Evolutionary conservation across 1,140 invertebrate species (phyloP), one percentile per base, ranked within the genome.

Genomic region (Drosophila novamexicana): DNA sequence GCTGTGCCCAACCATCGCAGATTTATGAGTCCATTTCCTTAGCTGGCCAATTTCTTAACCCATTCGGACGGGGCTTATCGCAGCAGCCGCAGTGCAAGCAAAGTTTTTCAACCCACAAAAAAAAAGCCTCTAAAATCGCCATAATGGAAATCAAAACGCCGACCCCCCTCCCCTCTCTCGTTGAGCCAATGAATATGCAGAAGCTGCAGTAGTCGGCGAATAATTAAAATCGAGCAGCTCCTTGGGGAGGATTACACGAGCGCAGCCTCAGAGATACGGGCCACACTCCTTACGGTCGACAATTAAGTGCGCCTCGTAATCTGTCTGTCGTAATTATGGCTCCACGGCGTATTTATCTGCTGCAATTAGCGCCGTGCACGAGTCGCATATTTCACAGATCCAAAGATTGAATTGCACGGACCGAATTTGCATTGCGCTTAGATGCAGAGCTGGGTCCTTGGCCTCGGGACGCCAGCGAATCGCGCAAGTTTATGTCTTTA

Each of bases 251-350:
- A 64, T 70, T 75, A 68, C 47, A 57, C 50, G 29, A 42, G 44
- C 42, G 37, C n/a, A 44, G 59, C 34, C 22, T 49, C 66, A 66
- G 61, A 77, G 83, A 83, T 82, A 88, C 72, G 62, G 64, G 40
- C 45, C 73, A 79, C 82, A 79, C 52, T 77, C 22, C 22, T 86
- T 88, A 88, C 66, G 76, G 68, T 69, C 76, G 83, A 88, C 84
- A 83, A 88, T 88, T 86, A 86, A 86, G 68, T 79, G 80, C 71
- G 71, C 36, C 53, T 44, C 84, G 75, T 86, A 86, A 86, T 86
- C 83, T 88, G 83, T 86, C 79, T 79, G 80, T 83, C 84, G 83
- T 89, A 86, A 86, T 86, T 86, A 88, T 86, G 84, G 83, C 84
- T 80, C 75, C 74, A 67, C 79, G 72, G 79, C 75, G 63, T 88